Evolutionary conservation across 2,113 vertebrate species (phyloP).

Genomic region (Epinephelus lanceolatus): DNA sequence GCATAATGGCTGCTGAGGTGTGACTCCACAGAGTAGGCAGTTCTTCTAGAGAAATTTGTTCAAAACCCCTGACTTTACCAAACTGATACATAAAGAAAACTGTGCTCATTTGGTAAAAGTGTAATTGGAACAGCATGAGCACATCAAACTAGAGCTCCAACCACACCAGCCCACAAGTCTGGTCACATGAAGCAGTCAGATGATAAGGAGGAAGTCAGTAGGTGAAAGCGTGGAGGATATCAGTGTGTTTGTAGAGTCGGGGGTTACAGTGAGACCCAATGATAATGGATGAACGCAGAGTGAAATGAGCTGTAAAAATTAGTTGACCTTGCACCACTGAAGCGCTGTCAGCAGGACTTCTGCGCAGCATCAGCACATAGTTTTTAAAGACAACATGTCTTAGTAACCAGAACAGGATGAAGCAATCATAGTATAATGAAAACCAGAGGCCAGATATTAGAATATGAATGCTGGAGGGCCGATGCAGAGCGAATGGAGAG

Average conservation of each 20-base stretch:
- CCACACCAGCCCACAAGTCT: constrained; percentile 34
- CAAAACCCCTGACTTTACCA: constrained; percentile 18
- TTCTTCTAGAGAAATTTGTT: constrained; percentile 18
- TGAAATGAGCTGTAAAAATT: constrained; percentile 44
- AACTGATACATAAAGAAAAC: constrained; percentile 4
- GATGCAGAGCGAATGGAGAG: constrained; percentile 27
- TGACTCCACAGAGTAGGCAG: constrained; percentile 39
- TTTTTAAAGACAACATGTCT: constrained; percentile 61
- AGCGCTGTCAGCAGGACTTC: constrained; percentile 57
- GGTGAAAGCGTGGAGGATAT: constrained; percentile 22
- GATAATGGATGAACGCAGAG: constrained; percentile 38
- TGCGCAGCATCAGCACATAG: constrained; percentile 64
- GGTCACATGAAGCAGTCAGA: constrained; percentile 30
- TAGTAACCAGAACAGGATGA: constrained; percentile 51
- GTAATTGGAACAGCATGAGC: background rate
- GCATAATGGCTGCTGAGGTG: constrained; percentile 37
- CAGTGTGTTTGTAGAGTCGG: constrained; percentile 32
- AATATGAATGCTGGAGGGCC: constrained; percentile 36
- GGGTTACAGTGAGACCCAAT: constrained; percentile 10
- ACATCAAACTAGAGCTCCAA: background rate
- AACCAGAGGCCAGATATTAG: constrained; percentile 52
- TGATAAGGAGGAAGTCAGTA: constrained; percentile 38
- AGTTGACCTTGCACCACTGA: constrained; percentile 43
- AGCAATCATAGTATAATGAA: constrained; percentile 54
- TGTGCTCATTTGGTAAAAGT: constrained; percentile 1